A percentile compares a stretch with the other conserved stretches of the same genome.
Conservation (phyloP, 2,888 invertebrate species). For the Alentia gelatinosa region DNA sequence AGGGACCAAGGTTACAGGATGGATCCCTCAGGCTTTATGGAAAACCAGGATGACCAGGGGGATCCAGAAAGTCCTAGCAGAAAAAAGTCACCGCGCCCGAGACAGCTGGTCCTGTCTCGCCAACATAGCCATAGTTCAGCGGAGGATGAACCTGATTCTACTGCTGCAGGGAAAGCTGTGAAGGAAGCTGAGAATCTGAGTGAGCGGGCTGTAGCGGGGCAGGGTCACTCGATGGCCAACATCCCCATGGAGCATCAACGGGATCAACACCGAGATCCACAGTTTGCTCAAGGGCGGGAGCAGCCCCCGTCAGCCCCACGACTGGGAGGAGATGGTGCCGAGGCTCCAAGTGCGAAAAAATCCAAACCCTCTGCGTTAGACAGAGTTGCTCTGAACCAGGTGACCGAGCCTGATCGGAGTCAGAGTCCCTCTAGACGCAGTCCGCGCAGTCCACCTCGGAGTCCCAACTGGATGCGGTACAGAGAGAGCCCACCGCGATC, state of each 20-base stretch:
- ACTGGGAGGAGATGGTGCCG: constrained; percentile 14
- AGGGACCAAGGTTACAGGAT: constrained; percentile 15
- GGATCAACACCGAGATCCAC: neutral
- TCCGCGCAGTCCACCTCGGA: constrained; percentile 72
- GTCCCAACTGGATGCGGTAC: constrained; percentile 73
- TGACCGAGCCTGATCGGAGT: constrained; percentile 56
- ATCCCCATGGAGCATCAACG: neutral
- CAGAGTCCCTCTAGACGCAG: constrained; percentile 60
- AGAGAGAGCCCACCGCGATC: constrained; percentile 65
- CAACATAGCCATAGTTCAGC: constrained; percentile 76
- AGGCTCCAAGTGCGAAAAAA: constrained; percentile 15
- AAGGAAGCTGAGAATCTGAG: constrained; percentile 49
- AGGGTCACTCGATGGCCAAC: neutral
- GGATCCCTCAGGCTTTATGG: constrained; percentile 4
- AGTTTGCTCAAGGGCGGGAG: neutral
- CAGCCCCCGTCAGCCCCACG: neutral
- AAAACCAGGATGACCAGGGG: neutral
- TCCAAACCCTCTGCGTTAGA: constrained; percentile 63
- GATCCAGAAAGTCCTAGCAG: constrained; percentile 35
- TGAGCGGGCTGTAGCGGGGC: neutral
- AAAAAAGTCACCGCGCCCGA: constrained; percentile 66
- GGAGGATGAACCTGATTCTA: constrained; percentile 61
- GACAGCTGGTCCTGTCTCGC: constrained; percentile 73
- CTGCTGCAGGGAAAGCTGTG: constrained; percentile 2
- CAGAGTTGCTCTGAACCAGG: constrained; percentile 55